Evolutionary conservation across 2,888 invertebrate genomes (phyloP).

Genomic region (Drosophila hamatofila): DNA sequence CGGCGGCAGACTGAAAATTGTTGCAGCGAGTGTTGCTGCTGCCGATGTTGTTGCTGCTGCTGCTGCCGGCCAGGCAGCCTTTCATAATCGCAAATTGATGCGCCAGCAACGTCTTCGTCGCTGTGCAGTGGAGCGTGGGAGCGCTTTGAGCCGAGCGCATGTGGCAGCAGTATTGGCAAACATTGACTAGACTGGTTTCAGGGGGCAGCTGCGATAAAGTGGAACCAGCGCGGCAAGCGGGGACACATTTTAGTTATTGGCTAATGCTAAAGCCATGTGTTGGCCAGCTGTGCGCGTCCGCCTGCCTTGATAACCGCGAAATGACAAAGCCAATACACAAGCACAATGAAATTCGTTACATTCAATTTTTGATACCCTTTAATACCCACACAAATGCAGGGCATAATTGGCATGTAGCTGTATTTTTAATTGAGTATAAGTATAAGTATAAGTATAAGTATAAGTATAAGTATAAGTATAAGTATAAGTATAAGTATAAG

Average conservation of each 20-base stretch:
- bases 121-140: conserved; percentile 79
- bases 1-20: conserved; percentile 52
- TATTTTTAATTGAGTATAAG: background rate
- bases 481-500: conserved; percentile 7
- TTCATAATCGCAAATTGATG: conserved; percentile 80
- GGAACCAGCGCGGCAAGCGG: background rate
- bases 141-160: conserved; percentile 65
- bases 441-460: conserved; percentile 5
- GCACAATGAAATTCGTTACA: conserved; percentile 59
- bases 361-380: conserved; percentile 49
- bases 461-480: conserved; percentile 2
- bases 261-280: conserved; percentile 66
- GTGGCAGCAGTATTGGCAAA: conserved; percentile 56
- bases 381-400: background rate
- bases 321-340: conserved; percentile 68
- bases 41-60: conserved; percentile 20
- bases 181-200: conserved; percentile 32
- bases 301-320: conserved; percentile 74
- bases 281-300: conserved; percentile 66
- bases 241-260: conserved; percentile 57
- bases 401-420: background rate
- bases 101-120: conserved; percentile 66
- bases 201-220: background rate
- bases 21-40: conserved; percentile 23
- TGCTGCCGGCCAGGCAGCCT: conserved; percentile 73